These are phyloP conservation scores for Andrena camellia DNA, from an alignment of 2,888 invertebrate genomes.

Conservation along the genomic window DNA sequence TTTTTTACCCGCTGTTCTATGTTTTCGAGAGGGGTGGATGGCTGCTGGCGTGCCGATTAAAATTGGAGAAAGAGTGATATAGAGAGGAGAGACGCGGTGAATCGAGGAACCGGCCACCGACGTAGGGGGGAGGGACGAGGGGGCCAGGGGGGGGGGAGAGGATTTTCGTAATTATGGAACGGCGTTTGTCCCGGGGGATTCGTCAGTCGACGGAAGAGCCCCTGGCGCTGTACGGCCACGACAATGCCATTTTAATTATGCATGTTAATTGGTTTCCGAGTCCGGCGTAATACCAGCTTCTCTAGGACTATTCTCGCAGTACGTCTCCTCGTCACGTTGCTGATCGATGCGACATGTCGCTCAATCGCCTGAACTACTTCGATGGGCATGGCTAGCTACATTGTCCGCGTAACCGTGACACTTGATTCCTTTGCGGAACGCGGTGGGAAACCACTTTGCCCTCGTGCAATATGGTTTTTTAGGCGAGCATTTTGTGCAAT, in stretches of 20 bases:
- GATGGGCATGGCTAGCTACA: not conserved
- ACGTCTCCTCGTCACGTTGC: conserved; percentile 47
- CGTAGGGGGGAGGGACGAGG: not conserved
- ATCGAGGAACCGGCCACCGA: conserved; percentile 47
- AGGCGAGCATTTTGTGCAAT: too few species aligned
- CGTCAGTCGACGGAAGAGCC: conserved; percentile 76
- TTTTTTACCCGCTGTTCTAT: conserved; percentile 60
- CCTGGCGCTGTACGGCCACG: conserved; percentile 73
- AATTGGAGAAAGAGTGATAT: conserved; percentile 66
- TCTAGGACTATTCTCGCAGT: conserved; percentile 76
- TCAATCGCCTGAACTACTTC: conserved; percentile 27
- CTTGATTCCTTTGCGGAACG: too few species aligned
- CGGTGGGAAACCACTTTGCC: too few species aligned
- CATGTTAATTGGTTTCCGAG: conserved; percentile 81
- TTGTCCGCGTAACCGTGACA: not conserved
- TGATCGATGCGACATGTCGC: conserved; percentile 53
- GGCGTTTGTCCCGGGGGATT: conserved; percentile 78
- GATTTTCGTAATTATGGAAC: conserved; percentile 80
- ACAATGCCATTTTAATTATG: conserved; percentile 83
- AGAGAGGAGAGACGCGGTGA: conserved; percentile 15
- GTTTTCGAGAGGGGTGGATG: conserved; percentile 40
- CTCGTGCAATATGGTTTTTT: too few species aligned
- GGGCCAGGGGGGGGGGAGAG: conserved; percentile 47
- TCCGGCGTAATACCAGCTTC: conserved; percentile 75
- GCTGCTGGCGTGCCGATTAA: conserved; percentile 49